Conservation (phyloP, 92 coral and sea anemone genomes). For the Porites rus region DNA sequence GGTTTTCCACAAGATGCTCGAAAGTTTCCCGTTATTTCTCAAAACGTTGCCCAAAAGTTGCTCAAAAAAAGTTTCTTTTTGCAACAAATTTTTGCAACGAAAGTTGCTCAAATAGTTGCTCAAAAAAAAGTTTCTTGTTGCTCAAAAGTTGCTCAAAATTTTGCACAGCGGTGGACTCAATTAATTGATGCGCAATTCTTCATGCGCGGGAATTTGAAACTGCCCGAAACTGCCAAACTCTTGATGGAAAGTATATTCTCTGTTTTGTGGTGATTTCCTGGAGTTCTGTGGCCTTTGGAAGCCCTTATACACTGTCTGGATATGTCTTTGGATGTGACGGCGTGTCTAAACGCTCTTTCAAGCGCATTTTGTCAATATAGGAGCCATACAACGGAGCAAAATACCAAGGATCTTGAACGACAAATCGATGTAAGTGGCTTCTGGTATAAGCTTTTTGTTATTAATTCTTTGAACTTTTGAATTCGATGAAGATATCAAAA, state of each 20-base stretch:
- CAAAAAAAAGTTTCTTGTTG: no score
- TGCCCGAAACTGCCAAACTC: background rate
- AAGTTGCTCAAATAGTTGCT: no score
- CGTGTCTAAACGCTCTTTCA: conserved; percentile 94
- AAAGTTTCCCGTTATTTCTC: no score
- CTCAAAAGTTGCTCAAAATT: no score
- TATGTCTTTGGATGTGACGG: conserved; percentile 96
- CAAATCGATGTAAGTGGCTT: conserved; percentile 91
- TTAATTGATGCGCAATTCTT: conserved; percentile 16
- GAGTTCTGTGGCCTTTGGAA: background rate
- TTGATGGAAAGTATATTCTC: background rate
- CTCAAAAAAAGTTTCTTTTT: no score
- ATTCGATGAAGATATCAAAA: background rate
- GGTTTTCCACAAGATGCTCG: no score
- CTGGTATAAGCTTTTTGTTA: background rate
- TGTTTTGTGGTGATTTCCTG: background rate
- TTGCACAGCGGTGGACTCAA: conserved; percentile 21
- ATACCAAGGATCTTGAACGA: conserved; percentile 90
- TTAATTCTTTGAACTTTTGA: background rate
- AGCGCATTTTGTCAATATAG: conserved; percentile 94
- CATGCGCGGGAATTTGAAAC: conserved; percentile 60
- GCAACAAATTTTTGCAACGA: no score
- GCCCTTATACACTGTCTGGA: background rate
- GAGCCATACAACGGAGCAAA: conserved; percentile 84
- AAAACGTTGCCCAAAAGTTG: no score